These are phyloP conservation scores for Noctua pronuba DNA, from an alignment of 2,888 invertebrate species.

Conservation along the genomic window DNA sequence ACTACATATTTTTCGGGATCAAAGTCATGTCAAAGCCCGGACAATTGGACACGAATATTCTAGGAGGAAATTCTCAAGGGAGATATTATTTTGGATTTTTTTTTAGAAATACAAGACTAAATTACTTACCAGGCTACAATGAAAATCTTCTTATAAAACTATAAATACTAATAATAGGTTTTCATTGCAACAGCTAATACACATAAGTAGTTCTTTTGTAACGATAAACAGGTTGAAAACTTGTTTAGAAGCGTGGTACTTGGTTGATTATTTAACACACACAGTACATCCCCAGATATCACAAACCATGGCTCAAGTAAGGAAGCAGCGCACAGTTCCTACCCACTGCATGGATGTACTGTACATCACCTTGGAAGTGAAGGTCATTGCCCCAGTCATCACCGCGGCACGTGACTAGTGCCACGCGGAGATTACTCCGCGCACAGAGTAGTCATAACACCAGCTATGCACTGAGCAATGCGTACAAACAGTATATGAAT, in stretches of 20 bases:
- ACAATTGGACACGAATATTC: not conserved
- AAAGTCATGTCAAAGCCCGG: conserved; percentile 6
- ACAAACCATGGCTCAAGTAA: no score
- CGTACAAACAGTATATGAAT: not conserved
- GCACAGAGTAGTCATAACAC: not conserved
- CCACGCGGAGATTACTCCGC: not conserved
- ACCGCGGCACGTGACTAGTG: not conserved
- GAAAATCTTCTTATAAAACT: not conserved
- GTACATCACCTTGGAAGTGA: not conserved
- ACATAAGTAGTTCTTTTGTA: not conserved
- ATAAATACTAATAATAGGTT: no score
- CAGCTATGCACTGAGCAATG: not conserved
- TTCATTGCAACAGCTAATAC: not conserved
- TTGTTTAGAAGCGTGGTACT: not conserved
- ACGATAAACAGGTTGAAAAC: not conserved
- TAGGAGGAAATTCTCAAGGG: conserved; percentile 1
- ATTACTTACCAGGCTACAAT: not conserved
- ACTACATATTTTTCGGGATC: not conserved
- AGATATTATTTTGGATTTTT: not conserved
- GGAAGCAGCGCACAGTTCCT: not conserved
- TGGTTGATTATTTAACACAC: not conserved
- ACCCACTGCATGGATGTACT: not conserved
- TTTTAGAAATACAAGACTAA: not conserved
- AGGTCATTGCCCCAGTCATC: not conserved
- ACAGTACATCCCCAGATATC: not conserved